Evolutionary conservation across 2,797 vertebrate species (phyloP).

Genomic region (Pseudocheirus occidentalis): DNA sequence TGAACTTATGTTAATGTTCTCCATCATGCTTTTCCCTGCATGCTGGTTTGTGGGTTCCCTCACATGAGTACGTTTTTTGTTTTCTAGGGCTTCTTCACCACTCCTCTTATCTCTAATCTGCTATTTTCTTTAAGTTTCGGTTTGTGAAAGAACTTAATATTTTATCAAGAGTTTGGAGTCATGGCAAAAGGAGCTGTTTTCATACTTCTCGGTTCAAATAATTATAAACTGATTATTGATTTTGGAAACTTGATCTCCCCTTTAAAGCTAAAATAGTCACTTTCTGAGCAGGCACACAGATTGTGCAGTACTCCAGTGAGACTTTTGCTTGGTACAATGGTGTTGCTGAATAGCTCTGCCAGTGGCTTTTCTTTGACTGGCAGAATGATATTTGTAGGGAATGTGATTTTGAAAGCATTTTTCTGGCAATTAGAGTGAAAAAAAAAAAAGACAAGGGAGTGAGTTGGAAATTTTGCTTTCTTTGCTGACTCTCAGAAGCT

Average conservation of each 20-base stretch:
- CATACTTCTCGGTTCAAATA: constrained; percentile 55
- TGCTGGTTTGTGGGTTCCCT: neutral
- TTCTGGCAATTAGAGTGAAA: constrained; percentile 74
- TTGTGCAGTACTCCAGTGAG: constrained; percentile 69
- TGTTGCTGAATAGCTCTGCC: constrained; percentile 64
- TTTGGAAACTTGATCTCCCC: constrained; percentile 50
- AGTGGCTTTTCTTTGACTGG: constrained; percentile 72
- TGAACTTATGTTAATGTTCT: neutral
- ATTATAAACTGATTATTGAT: constrained; percentile 66
- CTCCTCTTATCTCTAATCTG: neutral
- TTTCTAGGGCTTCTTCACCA: neutral
- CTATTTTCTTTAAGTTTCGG: neutral
- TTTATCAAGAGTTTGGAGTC: neutral
- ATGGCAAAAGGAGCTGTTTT: constrained; percentile 60
- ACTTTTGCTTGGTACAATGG: constrained; percentile 63
- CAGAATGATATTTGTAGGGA: constrained; percentile 77
- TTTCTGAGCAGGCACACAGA: constrained; percentile 72
- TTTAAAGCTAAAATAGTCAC: constrained; percentile 68
- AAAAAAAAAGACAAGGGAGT: constrained; percentile 30
- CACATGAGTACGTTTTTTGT: neutral
- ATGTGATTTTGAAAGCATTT: constrained; percentile 77
- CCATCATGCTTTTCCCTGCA: neutral
- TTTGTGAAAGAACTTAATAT: neutral
- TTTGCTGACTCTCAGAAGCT: constrained; percentile 62
- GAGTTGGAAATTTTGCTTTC: constrained; percentile 52